phyloP scores from a whole-genome alignment of 2,888 invertebrate genomes.

The Pyrrhia umbra region DNA sequence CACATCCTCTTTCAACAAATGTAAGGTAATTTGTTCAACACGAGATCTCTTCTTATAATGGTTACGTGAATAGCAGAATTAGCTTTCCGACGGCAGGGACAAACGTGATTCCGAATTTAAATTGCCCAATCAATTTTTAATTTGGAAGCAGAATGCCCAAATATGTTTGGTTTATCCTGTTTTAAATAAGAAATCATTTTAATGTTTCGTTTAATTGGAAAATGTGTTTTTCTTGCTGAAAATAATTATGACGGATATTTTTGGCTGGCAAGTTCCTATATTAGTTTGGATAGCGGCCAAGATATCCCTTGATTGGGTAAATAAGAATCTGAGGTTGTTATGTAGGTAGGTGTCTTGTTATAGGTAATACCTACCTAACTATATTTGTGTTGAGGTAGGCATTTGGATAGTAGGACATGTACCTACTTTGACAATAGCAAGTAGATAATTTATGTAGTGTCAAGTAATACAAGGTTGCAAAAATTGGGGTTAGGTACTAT shows the following conservation, averaged over 20 bases:
- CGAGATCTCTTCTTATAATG: conserved; percentile 64
- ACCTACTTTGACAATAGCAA: too few species aligned
- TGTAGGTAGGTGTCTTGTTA: background rate
- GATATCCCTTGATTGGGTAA: conserved; percentile 31
- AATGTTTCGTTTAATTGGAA: conserved; percentile 11
- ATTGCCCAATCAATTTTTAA: conserved; percentile 86
- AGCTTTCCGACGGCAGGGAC: conserved; percentile 71
- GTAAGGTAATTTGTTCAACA: conserved; percentile 29
- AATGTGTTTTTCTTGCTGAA: conserved; percentile 28
- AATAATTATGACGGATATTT: conserved; percentile 23
- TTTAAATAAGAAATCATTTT: conserved; percentile 50
- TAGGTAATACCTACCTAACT: background rate
- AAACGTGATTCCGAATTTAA: conserved; percentile 86
- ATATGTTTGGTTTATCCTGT: conserved; percentile 57
- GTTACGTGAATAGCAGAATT: conserved; percentile 70
- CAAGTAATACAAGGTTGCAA: background rate
- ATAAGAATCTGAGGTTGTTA: conserved; percentile 31
- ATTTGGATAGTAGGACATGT: too few species aligned
- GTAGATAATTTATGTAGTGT: conserved; percentile 6
- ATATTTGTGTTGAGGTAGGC: background rate
- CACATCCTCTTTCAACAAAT: conserved; percentile 36
- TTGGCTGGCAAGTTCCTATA: conserved; percentile 20
- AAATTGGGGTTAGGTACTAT: too few species aligned
- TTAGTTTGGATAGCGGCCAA: conserved; percentile 46
- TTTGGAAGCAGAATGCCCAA: conserved; percentile 72